Conservation (phyloP, 2,113 vertebrate genomes). For the Philantomba maxwellii region DNA sequence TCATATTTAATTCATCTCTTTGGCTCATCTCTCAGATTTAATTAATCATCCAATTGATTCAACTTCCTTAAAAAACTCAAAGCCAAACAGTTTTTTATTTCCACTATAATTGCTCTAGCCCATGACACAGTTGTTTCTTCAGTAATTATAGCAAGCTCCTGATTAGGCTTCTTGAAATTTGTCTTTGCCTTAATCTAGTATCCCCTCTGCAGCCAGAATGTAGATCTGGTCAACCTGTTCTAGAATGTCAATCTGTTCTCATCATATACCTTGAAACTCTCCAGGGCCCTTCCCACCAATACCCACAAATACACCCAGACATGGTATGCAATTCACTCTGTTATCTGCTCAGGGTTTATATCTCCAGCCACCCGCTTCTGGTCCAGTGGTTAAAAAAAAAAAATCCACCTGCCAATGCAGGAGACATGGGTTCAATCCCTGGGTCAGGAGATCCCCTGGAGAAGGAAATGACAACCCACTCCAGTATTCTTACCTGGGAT, state of each 20-base stretch:
- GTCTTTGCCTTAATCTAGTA: neutral
- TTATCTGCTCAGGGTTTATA: neutral
- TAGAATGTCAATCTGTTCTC: neutral
- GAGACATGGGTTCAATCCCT: neutral
- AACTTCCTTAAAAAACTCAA: constrained; percentile 22
- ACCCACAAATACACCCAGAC: neutral
- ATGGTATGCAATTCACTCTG: neutral
- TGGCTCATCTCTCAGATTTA: constrained; percentile 35
- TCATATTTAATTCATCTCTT: constrained; percentile 33
- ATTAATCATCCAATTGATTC: constrained; percentile 47
- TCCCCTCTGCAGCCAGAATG: neutral
- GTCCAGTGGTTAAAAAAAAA: neutral
- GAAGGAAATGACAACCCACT: neutral
- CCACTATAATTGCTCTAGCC: neutral
- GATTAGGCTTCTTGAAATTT: neutral
- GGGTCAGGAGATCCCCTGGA: neutral
- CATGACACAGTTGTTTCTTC: neutral
- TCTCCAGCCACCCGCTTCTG: neutral
- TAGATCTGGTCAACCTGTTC: neutral
- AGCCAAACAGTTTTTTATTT: neutral
- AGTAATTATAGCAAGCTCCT: neutral
- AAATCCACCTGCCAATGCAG: neutral
- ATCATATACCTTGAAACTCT: neutral
- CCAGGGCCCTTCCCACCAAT: too few relatives aligned
- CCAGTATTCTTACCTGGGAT: neutral